phyloP scores from a whole-genome alignment of 2,113 vertebrate genomes.

The Danio rerio region GRCz12tu NC_133194.1:34304001-34304500 shows the following conservation, averaged over 20 bases:
- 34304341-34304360: conserved; percentile 31
- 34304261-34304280: neutral
- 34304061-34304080: too few relatives aligned
- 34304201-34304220: conserved; percentile 37
- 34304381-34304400: conserved; percentile 34
- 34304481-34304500: conserved; percentile 28
- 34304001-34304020: too few relatives aligned
- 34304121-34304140: neutral
- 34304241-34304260: conserved; percentile 44
- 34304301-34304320: conserved; percentile 45
- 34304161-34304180: neutral
- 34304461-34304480: conserved; percentile 33
- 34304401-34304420: conserved; percentile 29
- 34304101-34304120: too few relatives aligned
- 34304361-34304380: conserved; percentile 14
- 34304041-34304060: too few relatives aligned
- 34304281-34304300: conserved; percentile 10
- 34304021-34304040: too few relatives aligned
- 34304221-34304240: conserved; percentile 31
- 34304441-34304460: conserved; percentile 35
- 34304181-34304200: conserved; percentile 41
- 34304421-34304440: conserved; percentile 13
- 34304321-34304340: neutral
- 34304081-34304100: too few relatives aligned
- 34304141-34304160: neutral